Base-by-base conservation (phyloP, 2,888 invertebrate species). In the Epirrhoe tristata region DNA sequence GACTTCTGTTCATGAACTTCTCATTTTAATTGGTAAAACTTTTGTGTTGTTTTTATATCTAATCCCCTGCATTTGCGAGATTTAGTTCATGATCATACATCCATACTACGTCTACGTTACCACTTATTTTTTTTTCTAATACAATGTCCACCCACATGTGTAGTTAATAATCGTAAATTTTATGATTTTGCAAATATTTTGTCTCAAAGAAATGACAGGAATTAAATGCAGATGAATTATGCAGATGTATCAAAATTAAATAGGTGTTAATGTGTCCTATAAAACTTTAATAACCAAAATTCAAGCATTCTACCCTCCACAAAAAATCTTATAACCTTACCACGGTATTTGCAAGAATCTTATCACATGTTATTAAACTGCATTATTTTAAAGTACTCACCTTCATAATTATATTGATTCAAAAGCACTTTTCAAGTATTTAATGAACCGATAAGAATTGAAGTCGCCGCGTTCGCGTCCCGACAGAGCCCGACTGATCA, bases 361-460 rank as follows among this genome's bases (percentile, higher is more conserved):
- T 48, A 14, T 48, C 48, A 48, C 48, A 39, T 10, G 39, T 48
- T 48, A 48, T 14, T 48, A 16, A 14, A 46, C 4, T 6, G 46
- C 24, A 43, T 54, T 60, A 24, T 57, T 58, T 34, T 50, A 39
- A 60, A 39, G 39, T 32, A 72, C 73, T 74, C 55, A 74, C 73
- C 73, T 72, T 70, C 73, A 74, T 74, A 32, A 46, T 71, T 24
- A 60, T 12, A 50, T 36, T 57, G 53, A 54, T 58, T 61, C n/a
- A n/a, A 34, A 51, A 69, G 43, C 53, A 67, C 63, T 52, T 50
- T 57, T 51, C 12, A 51, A 43, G 50, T 56, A 17, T 53, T 39
- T 63, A 46, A 32, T 53, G 17, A 51, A 69, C 60, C 63, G 64
- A 60, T 63, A 66, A 43, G 34, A 24, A 10, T 31, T 7, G 10